Base-by-base conservation (phyloP, 2,888 invertebrate genomes). In the Ichneumon xanthorius region DNA sequence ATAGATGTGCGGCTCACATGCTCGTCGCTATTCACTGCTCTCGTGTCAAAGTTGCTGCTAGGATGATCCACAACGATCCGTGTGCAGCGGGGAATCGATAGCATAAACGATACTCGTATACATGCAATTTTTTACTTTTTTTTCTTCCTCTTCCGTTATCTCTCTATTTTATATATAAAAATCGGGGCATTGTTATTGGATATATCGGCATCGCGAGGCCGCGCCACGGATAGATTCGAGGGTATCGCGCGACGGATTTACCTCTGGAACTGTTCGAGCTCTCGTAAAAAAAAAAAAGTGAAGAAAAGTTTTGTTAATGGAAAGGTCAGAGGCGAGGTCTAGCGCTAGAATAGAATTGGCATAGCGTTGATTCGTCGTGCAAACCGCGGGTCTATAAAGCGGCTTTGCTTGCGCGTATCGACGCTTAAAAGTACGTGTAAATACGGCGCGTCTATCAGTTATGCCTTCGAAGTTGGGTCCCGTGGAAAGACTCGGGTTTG, bases 21-120 rank as follows among this genome's bases (percentile, higher is more conserved):
- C 40, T 65, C 75, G 63, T 72, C 78, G 75, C 48, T 85, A 37
- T 80, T 85, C 70, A 48, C 73, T 53, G 73, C 50, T 82, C 80
- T 82, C 72, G 85, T 79, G 80, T 76, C 82, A 80, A 65, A 80
- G 63, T 63, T 63, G 71, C 65, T 75, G 73, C 63, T 77, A 55
- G 61, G 63, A 80, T 85, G 71, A 80, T 85, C 77, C 58, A 63
- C 63, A 72, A 76, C 58, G 82, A 76, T 82, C 80, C 16, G 30
- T n/a, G 30, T 7, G 61, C 48, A 71, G 70, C 48, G 53, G 22
- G 58, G 73, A 85, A 76, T 75, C 73, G 75, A 82, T 85, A 67
- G 16, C 22, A 40, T 11, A 30, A 63, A 70, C 67, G 78, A 65
- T 82, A n/a, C 61, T 75, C 50, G 53, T 16, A 19, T 77, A 50